Percentiles rank a stretch among this genome's conserved stretches.
These are phyloP conservation scores for Gymnorhina tibicen DNA, from an alignment of 2,113 vertebrate genomes.

Conservation along the genomic window DNA sequence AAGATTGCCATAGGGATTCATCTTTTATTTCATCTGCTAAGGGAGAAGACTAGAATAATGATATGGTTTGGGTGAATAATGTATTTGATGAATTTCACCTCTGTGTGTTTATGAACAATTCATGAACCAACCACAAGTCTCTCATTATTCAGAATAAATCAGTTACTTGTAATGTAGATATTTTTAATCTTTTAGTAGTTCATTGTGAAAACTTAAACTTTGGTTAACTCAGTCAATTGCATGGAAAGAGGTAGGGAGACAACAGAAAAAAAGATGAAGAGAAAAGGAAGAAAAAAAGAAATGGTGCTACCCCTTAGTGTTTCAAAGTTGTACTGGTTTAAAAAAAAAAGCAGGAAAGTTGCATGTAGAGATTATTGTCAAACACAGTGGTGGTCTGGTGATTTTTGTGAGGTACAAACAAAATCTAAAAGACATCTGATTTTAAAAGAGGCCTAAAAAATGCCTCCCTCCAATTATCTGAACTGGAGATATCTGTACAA, in stretches of 20 bases:
- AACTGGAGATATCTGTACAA: background rate
- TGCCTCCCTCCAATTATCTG: background rate
- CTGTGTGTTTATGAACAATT: constrained; percentile 49
- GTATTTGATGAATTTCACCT: constrained; percentile 38
- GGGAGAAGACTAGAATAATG: constrained; percentile 6
- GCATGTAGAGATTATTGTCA: background rate
- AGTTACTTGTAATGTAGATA: background rate
- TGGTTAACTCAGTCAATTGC: background rate
- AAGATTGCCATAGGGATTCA: background rate
- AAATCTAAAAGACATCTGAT: background rate
- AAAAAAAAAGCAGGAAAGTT: background rate
- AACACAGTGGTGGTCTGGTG: background rate
- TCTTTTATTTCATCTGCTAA: constrained; percentile 26
- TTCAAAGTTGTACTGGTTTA: background rate
- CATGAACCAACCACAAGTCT: background rate
- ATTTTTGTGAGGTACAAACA: background rate
- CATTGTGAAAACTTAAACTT: background rate
- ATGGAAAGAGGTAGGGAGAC: background rate
- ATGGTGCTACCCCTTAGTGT: background rate
- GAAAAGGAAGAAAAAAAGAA: background rate
- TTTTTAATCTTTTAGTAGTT: background rate
- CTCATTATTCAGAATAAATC: constrained; percentile 24
- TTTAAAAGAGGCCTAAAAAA: background rate
- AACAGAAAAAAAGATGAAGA: background rate
- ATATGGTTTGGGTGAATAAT: background rate